These are phyloP conservation scores for Zoroaster sp. DNA, from an alignment of 53 echinoderm and acorn worm species.

Conservation along the genomic window DNA sequence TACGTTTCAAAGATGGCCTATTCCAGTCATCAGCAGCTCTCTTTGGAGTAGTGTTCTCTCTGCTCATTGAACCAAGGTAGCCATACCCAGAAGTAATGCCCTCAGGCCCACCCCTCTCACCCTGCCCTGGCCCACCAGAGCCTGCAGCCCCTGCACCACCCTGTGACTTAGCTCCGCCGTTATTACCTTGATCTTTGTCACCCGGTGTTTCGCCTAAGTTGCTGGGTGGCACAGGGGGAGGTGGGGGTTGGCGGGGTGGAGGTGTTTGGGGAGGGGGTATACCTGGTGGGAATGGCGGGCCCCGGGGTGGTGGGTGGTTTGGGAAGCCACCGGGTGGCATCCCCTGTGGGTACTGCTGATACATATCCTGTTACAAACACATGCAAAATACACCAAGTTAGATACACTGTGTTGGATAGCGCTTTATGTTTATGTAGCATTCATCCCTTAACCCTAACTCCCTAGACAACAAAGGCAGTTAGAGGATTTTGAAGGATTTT, in stretches of 20 bases:
- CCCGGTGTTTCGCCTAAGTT: constrained; percentile 8
- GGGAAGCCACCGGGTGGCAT: constrained; percentile 38
- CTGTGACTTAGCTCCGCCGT: background rate
- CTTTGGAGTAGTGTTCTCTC: background rate
- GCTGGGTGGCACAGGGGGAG: background rate
- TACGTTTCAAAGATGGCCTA: constrained; percentile 6
- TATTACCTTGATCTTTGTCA: background rate
- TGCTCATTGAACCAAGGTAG: constrained; percentile 14
- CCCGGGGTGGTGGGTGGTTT: constrained; percentile 31
- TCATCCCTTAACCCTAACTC: too few relatives aligned
- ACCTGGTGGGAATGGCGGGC: constrained; percentile 3
- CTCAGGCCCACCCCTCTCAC: constrained; percentile 28
- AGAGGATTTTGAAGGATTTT: too few relatives aligned
- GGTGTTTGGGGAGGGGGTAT: constrained; percentile 56
- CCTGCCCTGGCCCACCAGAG: constrained; percentile 30
- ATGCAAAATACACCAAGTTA: too few relatives aligned
- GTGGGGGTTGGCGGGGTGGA: constrained; percentile 28
- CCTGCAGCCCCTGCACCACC: background rate
- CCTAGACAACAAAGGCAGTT: too few relatives aligned
- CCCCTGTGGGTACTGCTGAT: constrained; percentile 45
- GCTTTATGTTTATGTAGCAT: too few relatives aligned
- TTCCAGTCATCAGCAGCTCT: constrained; percentile 44
- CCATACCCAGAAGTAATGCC: background rate
- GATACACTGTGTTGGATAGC: too few relatives aligned
- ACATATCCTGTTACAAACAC: constrained; percentile 48